Conservation (phyloP, 2,888 invertebrate species). For the Drosophila greeni region DNA sequence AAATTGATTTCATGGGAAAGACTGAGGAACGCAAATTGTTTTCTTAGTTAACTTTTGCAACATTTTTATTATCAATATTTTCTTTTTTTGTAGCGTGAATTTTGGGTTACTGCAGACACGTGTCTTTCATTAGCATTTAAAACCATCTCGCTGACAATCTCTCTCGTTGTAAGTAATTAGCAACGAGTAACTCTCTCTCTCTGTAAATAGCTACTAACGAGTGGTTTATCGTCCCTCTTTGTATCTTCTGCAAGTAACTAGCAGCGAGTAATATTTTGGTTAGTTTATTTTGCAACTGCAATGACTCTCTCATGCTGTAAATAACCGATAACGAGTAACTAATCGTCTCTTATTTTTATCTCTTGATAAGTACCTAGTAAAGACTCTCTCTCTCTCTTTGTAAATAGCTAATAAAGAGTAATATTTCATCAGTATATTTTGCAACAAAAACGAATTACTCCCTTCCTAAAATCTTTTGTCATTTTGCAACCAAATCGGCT, state of each 20-base stretch:
- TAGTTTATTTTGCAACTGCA: too few relatives aligned
- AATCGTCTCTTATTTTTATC: too few relatives aligned
- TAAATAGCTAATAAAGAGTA: background rate
- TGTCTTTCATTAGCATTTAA: constrained; percentile 19
- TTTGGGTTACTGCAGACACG: constrained; percentile 22
- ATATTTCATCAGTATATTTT: background rate
- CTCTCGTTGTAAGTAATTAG: background rate
- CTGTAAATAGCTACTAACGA: background rate
- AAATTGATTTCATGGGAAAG: constrained; percentile 48
- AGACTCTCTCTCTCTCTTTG: background rate
- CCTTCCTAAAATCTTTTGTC: background rate
- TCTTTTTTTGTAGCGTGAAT: constrained; percentile 1
- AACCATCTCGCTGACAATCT: background rate
- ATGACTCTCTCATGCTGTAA: too few relatives aligned
- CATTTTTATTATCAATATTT: background rate
- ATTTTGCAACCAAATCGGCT: background rate
- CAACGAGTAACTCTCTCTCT: background rate
- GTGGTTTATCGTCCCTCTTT: too few relatives aligned
- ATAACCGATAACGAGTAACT: too few relatives aligned
- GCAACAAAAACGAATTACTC: background rate
- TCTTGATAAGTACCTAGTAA: too few relatives aligned
- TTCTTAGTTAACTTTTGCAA: background rate
- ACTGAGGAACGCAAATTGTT: constrained; percentile 12
- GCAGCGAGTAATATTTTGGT: background rate
- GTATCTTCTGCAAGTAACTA: background rate